Percentiles rank a stretch among this genome's conserved stretches.
These are phyloP conservation scores for Meandrusa payeni DNA, from an alignment of 2,888 invertebrate genomes.

Conservation along the genomic window DNA sequence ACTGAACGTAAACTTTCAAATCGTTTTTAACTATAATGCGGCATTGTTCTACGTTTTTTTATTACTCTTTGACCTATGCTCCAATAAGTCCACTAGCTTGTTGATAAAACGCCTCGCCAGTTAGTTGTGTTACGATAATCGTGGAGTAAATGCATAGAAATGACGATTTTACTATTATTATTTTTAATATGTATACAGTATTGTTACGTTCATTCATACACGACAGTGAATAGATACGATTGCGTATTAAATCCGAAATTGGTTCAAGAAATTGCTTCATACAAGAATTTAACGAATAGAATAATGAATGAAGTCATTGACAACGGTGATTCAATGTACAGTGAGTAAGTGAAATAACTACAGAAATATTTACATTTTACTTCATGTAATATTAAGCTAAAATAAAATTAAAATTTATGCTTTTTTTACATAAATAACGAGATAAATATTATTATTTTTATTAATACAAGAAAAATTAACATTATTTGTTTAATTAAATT, in stretches of 20 bases:
- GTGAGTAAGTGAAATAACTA: constrained; percentile 25
- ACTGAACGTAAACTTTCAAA: no score
- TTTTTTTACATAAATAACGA: no score
- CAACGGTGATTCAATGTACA: constrained; percentile 24
- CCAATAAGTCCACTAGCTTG: constrained; percentile 1
- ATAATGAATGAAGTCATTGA: constrained; percentile 26
- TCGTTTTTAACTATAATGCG: no score
- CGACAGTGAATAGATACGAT: constrained; percentile 19
- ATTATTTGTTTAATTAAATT: no score
- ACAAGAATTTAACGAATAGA: constrained; percentile 22
- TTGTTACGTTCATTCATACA: constrained; percentile 3
- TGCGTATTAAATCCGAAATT: constrained; percentile 20
- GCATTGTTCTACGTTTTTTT: neutral
- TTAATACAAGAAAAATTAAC: no score
- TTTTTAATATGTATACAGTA: constrained; percentile 7
- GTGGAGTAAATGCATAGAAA: constrained; percentile 11
- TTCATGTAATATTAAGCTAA: no score
- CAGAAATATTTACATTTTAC: no score
- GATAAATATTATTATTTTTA: no score
- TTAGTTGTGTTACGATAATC: constrained; percentile 14
- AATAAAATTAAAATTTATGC: no score
- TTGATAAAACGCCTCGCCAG: constrained; percentile 12
- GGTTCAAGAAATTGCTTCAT: constrained; percentile 26
- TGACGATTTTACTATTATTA: constrained; percentile 1
- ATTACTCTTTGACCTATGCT: constrained; percentile 18